Conservation (phyloP, 2,888 invertebrate species). For the Caenorhabditis sulstoni region DNA sequence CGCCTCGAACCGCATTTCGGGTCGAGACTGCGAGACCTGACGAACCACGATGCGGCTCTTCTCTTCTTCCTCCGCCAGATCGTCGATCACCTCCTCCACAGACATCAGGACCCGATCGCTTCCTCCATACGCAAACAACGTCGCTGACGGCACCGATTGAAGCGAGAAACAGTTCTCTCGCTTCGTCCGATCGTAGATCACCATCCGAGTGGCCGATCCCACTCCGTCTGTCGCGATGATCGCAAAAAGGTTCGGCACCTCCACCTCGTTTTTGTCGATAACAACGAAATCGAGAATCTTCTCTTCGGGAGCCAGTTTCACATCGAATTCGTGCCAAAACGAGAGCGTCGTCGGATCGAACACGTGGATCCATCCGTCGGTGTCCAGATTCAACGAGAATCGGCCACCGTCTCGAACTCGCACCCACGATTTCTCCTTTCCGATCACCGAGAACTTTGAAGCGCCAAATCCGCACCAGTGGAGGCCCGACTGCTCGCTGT, state of each 20-base stretch:
- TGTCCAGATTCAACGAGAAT: constrained; percentile 33
- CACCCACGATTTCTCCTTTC: constrained; percentile 21
- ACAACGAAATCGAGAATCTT: constrained; percentile 50
- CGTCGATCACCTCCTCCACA: constrained; percentile 39
- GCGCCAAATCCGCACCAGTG: constrained; percentile 25
- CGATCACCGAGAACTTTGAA: constrained; percentile 25
- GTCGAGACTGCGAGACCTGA: constrained; percentile 56
- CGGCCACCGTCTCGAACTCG: constrained; percentile 46
- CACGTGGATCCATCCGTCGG: constrained; percentile 41
- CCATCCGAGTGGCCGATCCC: constrained; percentile 13
- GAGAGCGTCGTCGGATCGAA: constrained; percentile 39
- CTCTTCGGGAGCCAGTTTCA: constrained; percentile 22
- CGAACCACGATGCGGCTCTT: constrained; percentile 35
- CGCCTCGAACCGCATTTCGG: constrained; percentile 59
- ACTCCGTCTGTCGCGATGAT: neutral
- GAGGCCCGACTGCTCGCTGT: constrained; percentile 8
- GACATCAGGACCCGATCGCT: constrained; percentile 54
- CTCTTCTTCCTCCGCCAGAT: neutral
- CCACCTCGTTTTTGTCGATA: constrained; percentile 37
- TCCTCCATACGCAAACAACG: constrained; percentile 47
- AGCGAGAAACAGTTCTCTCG: constrained; percentile 24
- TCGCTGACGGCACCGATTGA: constrained; percentile 1
- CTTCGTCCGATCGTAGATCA: constrained; percentile 45
- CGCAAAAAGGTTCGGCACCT: constrained; percentile 41
- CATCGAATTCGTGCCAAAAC: constrained; percentile 38